Evolutionary conservation across 1,140 invertebrate genomes (phyloP).

Genomic region (silkworm (Bombyx mori)): ASM3026992v2 NC_085107.1:6080001-6080500

Average conservation of each 20-base stretch:
- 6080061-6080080: too few relatives aligned
- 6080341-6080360: slow-evolving; percentile 92
- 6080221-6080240: slow-evolving; percentile 81
- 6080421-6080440: slow-evolving; percentile 97
- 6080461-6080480: slow-evolving; percentile 92
- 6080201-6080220: slow-evolving; percentile 89
- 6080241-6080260: slow-evolving; percentile 86
- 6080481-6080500: slow-evolving; percentile 94
- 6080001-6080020: too few relatives aligned
- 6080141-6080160: slow-evolving; percentile 75
- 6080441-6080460: slow-evolving; percentile 91
- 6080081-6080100: too few relatives aligned
- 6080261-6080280: slow-evolving; percentile 85
- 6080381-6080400: slow-evolving; percentile 90
- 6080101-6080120: too few relatives aligned
- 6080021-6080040: too few relatives aligned
- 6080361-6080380: slow-evolving; percentile 93
- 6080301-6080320: slow-evolving; percentile 88
- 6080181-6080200: slow-evolving; percentile 94
- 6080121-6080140: slow-evolving; percentile 10
- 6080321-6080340: slow-evolving; percentile 92
- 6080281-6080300: slow-evolving; percentile 86
- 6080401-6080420: slow-evolving; percentile 90
- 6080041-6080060: too few relatives aligned
- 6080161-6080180: slow-evolving; percentile 91